A percentile compares a stretch with the other conserved stretches of the same genome.
Evolutionary conservation across 2,888 invertebrate genomes (phyloP).

Genomic region (Drosophila subsilvestris): DNA sequence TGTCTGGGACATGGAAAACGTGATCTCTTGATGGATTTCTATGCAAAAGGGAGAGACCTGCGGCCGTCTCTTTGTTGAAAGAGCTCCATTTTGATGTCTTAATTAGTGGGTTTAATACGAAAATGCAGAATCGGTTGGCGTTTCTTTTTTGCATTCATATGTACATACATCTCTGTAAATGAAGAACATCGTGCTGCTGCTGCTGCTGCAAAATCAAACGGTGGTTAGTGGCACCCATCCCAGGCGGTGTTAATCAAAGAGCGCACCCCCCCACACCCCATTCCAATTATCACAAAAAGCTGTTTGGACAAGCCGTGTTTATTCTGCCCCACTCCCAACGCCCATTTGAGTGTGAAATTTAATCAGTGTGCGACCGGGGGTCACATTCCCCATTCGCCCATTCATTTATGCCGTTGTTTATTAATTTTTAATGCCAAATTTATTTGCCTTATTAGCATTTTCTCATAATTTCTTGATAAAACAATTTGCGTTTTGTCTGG

Average conservation of each 20-base stretch:
- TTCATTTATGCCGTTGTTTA: conserved; percentile 62
- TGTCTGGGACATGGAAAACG: conserved; percentile 58
- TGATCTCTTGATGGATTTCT: conserved; percentile 51
- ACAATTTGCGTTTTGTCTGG: conserved; percentile 57
- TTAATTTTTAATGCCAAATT: conserved; percentile 69
- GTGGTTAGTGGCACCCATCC: too few relatives aligned
- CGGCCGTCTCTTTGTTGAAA: conserved; percentile 12
- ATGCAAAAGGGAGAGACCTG: conserved; percentile 8
- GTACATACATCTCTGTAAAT: neutral
- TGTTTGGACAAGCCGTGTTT: conserved; percentile 59
- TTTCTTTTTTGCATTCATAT: conserved; percentile 7
- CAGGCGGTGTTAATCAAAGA: conserved; percentile 65
- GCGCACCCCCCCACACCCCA: neutral
- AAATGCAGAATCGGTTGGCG: conserved; percentile 38
- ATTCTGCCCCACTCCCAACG: conserved; percentile 8
- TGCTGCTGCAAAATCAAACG: too few relatives aligned
- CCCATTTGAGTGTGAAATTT: conserved; percentile 68
- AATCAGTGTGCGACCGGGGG: conserved; percentile 72
- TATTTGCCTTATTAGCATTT: conserved; percentile 73
- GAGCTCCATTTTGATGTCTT: conserved; percentile 56
- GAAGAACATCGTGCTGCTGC: conserved; percentile 15
- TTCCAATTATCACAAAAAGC: conserved; percentile 58
- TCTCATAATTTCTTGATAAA: conserved; percentile 66
- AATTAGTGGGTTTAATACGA: conserved; percentile 55
- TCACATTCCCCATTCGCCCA: conserved; percentile 42